Conservation (phyloP, 1,140 invertebrate genomes). For the Medauroidea extradentata region DNA sequence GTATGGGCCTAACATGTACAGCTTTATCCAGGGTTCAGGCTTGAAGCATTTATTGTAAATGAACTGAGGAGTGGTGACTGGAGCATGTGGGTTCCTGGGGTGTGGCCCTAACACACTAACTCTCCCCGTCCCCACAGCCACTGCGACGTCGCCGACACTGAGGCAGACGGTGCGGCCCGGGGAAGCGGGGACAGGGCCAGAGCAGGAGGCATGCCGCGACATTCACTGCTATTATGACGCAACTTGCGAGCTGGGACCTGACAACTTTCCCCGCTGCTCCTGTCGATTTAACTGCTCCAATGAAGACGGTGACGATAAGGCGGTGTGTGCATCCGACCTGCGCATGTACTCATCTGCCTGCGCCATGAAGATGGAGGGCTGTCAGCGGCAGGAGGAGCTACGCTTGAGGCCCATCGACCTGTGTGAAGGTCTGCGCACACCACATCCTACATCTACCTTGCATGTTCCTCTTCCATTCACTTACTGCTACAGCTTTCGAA, state of each 20-base stretch:
- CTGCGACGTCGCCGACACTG: conserved; percentile 9
- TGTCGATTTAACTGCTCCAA: conserved; percentile 66
- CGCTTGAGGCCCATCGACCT: conserved; percentile 70
- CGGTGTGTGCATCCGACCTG: conserved; percentile 80
- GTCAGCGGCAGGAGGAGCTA: conserved; percentile 75
- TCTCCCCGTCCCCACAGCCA: conserved; percentile 8
- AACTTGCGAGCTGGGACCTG: conserved; percentile 70
- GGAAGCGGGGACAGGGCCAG: not conserved
- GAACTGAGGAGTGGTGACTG: no score
- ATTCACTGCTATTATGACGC: conserved; percentile 81
- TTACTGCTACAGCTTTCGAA: no score
- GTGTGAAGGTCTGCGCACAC: conserved; percentile 77
- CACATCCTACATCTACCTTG: no score
- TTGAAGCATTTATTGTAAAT: no score
- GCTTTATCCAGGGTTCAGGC: no score
- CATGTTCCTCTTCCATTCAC: no score
- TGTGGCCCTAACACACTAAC: conserved; percentile 8
- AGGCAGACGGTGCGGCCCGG: conserved; percentile 5
- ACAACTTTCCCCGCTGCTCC: conserved; percentile 70
- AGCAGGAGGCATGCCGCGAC: conserved; percentile 39
- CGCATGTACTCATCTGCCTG: conserved; percentile 77
- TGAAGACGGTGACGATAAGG: conserved; percentile 47
- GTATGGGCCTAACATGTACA: no score
- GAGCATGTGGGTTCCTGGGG: no score
- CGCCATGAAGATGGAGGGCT: conserved; percentile 81